A percentile compares a stretch with the other conserved stretches of the same genome.
phyloP scores from a whole-genome alignment of 2,888 invertebrate species.

The Lasius platythorax region DNA sequence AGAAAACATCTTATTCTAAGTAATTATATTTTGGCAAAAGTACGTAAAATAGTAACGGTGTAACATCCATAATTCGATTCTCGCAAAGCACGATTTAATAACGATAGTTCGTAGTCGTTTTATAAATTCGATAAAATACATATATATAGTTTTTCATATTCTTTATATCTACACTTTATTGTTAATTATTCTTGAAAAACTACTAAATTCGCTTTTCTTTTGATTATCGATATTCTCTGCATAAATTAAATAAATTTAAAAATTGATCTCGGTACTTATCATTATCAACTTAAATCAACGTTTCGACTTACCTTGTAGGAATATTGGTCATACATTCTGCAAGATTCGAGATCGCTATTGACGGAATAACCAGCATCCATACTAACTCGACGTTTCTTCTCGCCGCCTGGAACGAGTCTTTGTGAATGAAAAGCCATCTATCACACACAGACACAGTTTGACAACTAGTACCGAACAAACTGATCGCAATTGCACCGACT shows the following conservation, averaged over 20 bases:
- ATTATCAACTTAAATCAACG: neutral
- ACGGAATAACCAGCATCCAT: slow-evolving; percentile 90
- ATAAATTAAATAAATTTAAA: neutral
- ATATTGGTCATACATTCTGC: slow-evolving; percentile 90
- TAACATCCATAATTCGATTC: neutral
- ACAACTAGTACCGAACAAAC: slow-evolving; percentile 81
- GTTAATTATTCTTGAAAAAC: neutral
- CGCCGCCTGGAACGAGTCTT: slow-evolving; percentile 80
- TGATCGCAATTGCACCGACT: slow-evolving; percentile 83
- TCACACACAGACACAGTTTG: slow-evolving; percentile 59
- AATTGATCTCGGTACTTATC: neutral
- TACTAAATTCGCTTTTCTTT: neutral
- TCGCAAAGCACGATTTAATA: neutral
- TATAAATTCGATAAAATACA: neutral
- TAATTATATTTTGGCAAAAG: no score
- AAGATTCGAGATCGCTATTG: slow-evolving; percentile 88
- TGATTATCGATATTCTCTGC: neutral
- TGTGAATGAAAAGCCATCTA: slow-evolving; percentile 68
- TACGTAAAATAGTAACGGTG: neutral
- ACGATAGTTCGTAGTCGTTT: neutral
- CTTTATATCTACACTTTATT: neutral
- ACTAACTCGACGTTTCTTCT: slow-evolving; percentile 85
- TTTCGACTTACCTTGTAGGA: slow-evolving; percentile 88
- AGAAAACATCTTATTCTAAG: no score
- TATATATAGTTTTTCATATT: neutral